phyloP scores from a whole-genome alignment of 2,888 invertebrate species.

The Trichacis sp. region DNA sequence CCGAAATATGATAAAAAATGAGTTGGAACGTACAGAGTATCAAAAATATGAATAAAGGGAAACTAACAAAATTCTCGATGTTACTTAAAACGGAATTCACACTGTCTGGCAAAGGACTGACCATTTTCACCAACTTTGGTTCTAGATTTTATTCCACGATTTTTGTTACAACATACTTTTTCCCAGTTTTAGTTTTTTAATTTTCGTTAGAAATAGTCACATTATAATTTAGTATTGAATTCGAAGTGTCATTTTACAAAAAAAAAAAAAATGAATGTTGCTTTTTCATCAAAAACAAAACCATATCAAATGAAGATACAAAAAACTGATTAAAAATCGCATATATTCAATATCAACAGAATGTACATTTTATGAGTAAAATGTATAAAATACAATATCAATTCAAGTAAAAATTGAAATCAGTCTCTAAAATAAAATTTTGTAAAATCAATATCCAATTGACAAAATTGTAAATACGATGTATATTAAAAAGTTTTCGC shows the following conservation, averaged over 20 bases:
- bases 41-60: constrained; percentile 59
- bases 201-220: background rate
- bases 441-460: no score
- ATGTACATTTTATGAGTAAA: no score
- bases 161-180: no score
- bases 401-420: no score
- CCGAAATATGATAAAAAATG: constrained; percentile 51
- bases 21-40: constrained; percentile 59
- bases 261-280: background rate
- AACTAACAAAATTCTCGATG: constrained; percentile 55
- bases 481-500: no score
- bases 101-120: constrained; percentile 53
- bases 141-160: background rate
- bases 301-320: no score
- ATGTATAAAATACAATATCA: no score
- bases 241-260: background rate
- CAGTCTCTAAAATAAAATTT: no score
- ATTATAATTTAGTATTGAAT: background rate
- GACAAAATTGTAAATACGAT: no score
- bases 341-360: no score
- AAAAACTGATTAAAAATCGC: no score
- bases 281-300: no score
- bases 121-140: constrained; percentile 19
- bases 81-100: constrained; percentile 56
- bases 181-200: background rate